A percentile compares a stretch with the other conserved stretches of the same genome.
Evolutionary conservation across 2,113 vertebrate species (phyloP).

Genomic region (Neolamprologus modestus): DNA sequence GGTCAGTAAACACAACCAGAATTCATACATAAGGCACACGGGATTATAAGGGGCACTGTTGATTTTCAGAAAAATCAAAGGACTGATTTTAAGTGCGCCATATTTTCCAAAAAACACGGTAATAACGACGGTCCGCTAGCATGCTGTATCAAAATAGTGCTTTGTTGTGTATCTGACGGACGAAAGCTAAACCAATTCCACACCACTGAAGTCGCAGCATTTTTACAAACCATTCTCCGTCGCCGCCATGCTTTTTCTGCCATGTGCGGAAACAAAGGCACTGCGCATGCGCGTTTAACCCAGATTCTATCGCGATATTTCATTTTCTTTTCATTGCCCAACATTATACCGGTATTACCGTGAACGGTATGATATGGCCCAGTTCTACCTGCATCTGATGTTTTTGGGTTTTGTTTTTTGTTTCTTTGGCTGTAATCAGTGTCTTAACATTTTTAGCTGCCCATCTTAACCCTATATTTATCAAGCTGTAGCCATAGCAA

Average conservation of each 20-base stretch:
- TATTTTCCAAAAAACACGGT: rapidly evolving
- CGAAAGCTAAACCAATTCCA: background rate
- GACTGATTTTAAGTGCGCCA: rapidly evolving
- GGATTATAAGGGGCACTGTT: background rate
- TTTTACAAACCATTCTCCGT: background rate
- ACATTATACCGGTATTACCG: background rate
- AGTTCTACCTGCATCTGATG: background rate
- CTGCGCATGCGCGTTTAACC: background rate
- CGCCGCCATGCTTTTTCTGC: background rate
- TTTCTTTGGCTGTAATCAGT: background rate
- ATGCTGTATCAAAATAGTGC: rapidly evolving
- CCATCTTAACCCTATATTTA: background rate
- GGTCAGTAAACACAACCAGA: background rate
- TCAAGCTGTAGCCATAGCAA: background rate
- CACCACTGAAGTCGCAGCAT: background rate
- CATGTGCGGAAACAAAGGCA: background rate
- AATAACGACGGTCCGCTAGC: background rate
- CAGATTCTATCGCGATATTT: background rate
- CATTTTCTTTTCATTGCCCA: background rate
- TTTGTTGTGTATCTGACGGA: background rate
- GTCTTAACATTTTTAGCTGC: background rate
- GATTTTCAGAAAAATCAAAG: background rate
- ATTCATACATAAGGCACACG: background rate
- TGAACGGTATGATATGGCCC: background rate
- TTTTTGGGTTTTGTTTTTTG: background rate